A percentile compares a stretch with the other conserved stretches of the same genome.
These are phyloP conservation scores for Bombus huntii DNA, from an alignment of 1,140 invertebrate species.

Conservation along the genomic window DNA sequence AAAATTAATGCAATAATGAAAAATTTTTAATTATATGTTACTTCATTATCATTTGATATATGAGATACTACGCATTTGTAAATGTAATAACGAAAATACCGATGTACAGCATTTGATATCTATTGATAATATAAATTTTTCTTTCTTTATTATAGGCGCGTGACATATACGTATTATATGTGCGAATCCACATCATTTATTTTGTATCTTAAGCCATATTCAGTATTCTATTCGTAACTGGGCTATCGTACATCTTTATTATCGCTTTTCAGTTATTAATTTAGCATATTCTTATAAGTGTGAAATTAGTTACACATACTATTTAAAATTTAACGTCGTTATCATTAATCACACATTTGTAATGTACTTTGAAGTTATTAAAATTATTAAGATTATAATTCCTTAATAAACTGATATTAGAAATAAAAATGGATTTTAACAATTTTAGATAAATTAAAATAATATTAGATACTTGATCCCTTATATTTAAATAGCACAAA, in stretches of 20 bases:
- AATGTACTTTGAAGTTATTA: neutral
- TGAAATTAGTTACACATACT: neutral
- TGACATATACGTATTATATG: slow-evolving; percentile 16
- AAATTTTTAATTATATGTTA: neutral
- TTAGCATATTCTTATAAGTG: neutral
- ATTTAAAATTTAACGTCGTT: neutral
- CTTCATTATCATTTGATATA: neutral
- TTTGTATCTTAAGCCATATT: neutral
- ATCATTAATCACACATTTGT: too few species aligned
- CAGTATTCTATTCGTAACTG: neutral
- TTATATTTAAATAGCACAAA: neutral
- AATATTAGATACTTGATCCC: neutral
- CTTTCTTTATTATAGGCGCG: neutral
- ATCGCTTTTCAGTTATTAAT: neutral
- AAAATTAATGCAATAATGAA: neutral
- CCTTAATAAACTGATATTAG: neutral
- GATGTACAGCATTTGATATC: slow-evolving; percentile 9
- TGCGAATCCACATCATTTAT: neutral
- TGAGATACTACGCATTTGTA: slow-evolving; percentile 38
- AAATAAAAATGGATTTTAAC: neutral
- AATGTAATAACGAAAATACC: neutral
- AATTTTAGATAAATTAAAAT: neutral
- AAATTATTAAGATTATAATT: neutral
- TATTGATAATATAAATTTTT: slow-evolving; percentile 13
- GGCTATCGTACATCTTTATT: neutral